Conservation (phyloP, 2,113 vertebrate genomes). For the Apus apus region DNA sequence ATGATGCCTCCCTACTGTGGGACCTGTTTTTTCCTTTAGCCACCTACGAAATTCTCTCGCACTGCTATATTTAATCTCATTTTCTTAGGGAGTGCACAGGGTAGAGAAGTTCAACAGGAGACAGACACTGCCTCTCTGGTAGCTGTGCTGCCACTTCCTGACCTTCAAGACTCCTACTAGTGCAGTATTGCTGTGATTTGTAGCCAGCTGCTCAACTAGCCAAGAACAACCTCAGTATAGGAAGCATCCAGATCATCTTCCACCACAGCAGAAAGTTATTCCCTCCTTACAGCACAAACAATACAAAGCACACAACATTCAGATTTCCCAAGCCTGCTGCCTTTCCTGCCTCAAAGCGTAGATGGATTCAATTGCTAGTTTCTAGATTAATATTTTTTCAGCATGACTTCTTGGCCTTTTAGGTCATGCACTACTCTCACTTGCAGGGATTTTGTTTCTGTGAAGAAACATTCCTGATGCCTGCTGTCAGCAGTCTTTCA, state of each 20-base stretch:
- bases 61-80: neutral
- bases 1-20: neutral
- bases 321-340: neutral
- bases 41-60: neutral
- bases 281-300: neutral
- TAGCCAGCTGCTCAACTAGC: neutral
- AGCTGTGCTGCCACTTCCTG: neutral
- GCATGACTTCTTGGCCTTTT: neutral
- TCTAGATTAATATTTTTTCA: neutral
- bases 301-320: rapidly evolving
- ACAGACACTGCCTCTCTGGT: neutral
- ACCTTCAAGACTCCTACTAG: neutral
- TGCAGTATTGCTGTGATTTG: neutral
- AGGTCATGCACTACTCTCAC: neutral
- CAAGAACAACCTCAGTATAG: neutral
- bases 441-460: neutral
- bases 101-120: neutral
- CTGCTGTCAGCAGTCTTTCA: neutral
- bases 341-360: neutral
- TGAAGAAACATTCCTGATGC: neutral
- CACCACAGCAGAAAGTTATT: neutral
- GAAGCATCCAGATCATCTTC: neutral
- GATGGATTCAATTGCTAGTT: neutral
- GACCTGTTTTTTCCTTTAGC: neutral
- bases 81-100: neutral